These are phyloP conservation scores for Crotophaga sulcirostris DNA, from an alignment of 2,113 vertebrate genomes.

Conservation along the genomic window DNA sequence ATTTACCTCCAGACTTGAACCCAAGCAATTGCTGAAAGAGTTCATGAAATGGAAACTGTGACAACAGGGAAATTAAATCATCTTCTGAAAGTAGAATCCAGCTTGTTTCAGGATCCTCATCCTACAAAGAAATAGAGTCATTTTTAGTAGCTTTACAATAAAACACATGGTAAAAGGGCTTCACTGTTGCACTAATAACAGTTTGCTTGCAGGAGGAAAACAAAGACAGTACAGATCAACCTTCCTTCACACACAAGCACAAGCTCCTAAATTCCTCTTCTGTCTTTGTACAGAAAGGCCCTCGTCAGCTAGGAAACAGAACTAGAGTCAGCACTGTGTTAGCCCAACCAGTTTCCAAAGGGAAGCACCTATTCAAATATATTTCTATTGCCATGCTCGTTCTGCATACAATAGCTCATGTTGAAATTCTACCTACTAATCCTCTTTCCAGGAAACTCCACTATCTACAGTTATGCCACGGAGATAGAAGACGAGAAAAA, in stretches of 20 bases:
- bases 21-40: conserved; percentile 93
- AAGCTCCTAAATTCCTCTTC: neutral
- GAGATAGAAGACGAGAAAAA: neutral
- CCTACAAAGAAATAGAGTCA: conserved; percentile 66
- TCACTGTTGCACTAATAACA: neutral
- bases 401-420: neutral
- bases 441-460: neutral
- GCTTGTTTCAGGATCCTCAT: conserved; percentile 94
- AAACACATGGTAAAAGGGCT: neutral
- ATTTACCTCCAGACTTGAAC: conserved; percentile 86
- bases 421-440: neutral
- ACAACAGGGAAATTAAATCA: conserved; percentile 88
- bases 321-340: fast-evolving
- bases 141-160: neutral
- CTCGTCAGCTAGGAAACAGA: neutral
- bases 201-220: neutral
- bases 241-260: too few species aligned
- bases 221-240: neutral
- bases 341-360: neutral
- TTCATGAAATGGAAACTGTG: conserved; percentile 94
- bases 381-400: neutral
- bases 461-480: neutral
- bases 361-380: neutral
- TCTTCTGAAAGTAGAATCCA: conserved; percentile 94
- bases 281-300: neutral